Conservation (phyloP, 2,797 vertebrate genomes). For the Buphagus erythrorhynchus region DNA sequence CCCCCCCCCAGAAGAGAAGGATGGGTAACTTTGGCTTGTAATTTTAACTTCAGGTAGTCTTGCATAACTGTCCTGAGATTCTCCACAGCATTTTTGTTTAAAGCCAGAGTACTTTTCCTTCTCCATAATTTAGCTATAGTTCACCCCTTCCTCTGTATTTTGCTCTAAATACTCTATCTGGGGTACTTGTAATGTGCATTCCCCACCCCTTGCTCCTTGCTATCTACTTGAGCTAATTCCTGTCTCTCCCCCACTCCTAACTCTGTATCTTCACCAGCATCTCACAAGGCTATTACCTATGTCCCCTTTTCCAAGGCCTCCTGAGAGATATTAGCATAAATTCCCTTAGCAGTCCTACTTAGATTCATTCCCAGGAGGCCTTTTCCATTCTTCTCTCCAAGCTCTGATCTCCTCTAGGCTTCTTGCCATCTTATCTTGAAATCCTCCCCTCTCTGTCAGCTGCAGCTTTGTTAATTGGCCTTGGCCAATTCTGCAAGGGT, state of each 20-base stretch:
- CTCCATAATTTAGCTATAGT: background rate
- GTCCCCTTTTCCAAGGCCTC: background rate
- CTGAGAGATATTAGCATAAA: background rate
- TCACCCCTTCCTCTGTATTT: background rate
- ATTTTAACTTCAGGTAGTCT: background rate
- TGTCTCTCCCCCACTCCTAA: background rate
- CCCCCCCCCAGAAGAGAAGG: background rate
- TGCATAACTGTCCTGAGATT: background rate
- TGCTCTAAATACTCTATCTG: background rate
- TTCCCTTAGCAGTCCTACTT: background rate
- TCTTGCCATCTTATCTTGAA: slow-evolving; percentile 39
- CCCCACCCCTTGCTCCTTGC: background rate
- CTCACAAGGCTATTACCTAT: background rate
- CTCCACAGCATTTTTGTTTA: background rate
- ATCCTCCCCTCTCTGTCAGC: slow-evolving; percentile 17
- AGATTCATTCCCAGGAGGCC: background rate
- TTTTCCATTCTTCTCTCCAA: background rate
- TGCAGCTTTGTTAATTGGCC: slow-evolving; percentile 4
- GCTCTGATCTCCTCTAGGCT: slow-evolving; percentile 2
- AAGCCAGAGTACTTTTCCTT: background rate
- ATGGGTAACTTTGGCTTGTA: background rate
- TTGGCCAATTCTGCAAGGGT: background rate
- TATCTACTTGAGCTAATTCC: background rate
- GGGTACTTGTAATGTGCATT: background rate
- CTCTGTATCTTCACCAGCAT: background rate